Evolutionary conservation across 2,797 vertebrate species (phyloP), one percentile per base, ranked within the genome.

Genomic region (Remorina albescens): DNA sequence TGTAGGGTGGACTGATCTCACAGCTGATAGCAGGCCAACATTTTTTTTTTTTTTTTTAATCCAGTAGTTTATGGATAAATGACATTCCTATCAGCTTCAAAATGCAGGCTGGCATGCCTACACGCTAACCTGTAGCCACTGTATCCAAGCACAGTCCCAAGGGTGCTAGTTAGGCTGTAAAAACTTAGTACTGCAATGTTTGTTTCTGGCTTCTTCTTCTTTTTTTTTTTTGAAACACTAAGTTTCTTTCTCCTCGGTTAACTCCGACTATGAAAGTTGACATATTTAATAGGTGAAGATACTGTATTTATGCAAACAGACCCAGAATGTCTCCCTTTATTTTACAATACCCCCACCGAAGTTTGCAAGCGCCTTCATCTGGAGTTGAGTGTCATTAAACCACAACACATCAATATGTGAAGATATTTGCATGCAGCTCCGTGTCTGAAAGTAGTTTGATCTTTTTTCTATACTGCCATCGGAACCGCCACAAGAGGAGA

Each of bases 381-480:
- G 55, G 12, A 57, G 41, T 30, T 1, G n/a, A 57, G 42, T 30
- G 8, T 49, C 37, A 75, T 78, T 73, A 85, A 68, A 74, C 18
- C 39, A 54, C 46, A 32, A 67, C 53, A 56, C 28, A 41, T 64
- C 53, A 55, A 9, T 37, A 58, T 6, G 37, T 13, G 37, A 34
- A 77, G 59, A 37, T 57, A 74, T 86, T 49, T 73, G 66, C 15
- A 81, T 84, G 63, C 77, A 39, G 36, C 13, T 2, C 32, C 56
- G 16, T 46, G 68, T 71, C 79, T n/a, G 21, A 58, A 46, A 55
- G 15, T 5, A 51, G 73, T 63, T 67, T 77, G 59, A 80, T 80
- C 51, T 30, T 53, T 59, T 78, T 83, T 46, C 30, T 55, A n/a
- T 67, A 64, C 61, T 39, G 57, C 62, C 76, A 41, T 18, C 53